A percentile compares a stretch with the other conserved stretches of the same genome.
Evolutionary conservation across 2,888 invertebrate genomes (phyloP).

Genomic region (Pristionchus japonicus): DNA sequence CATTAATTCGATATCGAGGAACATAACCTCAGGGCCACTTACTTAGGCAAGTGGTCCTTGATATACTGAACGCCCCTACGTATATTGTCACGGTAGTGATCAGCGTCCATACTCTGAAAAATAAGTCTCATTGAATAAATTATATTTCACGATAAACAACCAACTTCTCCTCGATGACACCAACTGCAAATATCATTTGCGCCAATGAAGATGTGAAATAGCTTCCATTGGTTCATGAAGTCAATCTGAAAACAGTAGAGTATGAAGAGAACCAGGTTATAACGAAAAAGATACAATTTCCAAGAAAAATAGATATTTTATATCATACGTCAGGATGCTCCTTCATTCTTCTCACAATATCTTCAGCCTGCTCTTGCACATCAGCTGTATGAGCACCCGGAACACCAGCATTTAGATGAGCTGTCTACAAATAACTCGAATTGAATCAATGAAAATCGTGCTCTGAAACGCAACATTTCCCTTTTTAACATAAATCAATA

Average conservation of each 20-base stretch:
- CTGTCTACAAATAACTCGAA: conserved; percentile 19
- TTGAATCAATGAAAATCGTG: too few relatives aligned
- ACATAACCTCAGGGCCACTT: too few relatives aligned
- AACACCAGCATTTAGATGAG: conserved; percentile 63
- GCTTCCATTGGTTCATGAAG: conserved; percentile 67
- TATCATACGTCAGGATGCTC: conserved; percentile 55
- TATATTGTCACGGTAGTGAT: not conserved
- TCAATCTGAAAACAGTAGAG: conserved; percentile 52
- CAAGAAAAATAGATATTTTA: too few relatives aligned
- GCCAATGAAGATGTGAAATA: conserved; percentile 70
- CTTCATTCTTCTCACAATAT: conserved; percentile 62
- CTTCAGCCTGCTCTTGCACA: conserved; percentile 58
- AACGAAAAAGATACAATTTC: too few relatives aligned
- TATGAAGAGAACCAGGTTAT: too few relatives aligned
- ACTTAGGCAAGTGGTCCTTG: conserved; percentile 19
- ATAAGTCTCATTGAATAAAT: not conserved
- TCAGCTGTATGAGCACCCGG: conserved; percentile 66
- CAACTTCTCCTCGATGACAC: conserved; percentile 56
- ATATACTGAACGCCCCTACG: conserved; percentile 2
- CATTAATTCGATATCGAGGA: too few relatives aligned
- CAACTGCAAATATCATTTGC: conserved; percentile 66
- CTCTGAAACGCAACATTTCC: too few relatives aligned
- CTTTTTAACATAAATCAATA: too few relatives aligned
- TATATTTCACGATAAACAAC: not conserved
- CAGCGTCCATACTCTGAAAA: not conserved